These are phyloP conservation scores for Antechinus stuartii DNA, from an alignment of 2,113 vertebrate species.

Conservation along the genomic window DNA sequence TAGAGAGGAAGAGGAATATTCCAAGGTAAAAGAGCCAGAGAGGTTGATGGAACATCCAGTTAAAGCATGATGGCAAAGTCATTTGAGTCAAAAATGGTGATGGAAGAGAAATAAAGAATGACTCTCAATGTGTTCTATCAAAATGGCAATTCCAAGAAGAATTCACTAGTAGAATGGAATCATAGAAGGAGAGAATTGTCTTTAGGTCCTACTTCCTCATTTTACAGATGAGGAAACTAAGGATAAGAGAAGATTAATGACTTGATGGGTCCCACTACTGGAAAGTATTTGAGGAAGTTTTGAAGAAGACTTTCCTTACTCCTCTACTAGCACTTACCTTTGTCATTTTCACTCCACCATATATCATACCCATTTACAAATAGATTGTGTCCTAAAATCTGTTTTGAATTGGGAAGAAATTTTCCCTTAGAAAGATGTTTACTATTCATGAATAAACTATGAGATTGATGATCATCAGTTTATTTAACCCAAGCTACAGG, in stretches of 20 bases:
- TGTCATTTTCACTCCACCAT: too few relatives aligned
- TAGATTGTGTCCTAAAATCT: not conserved
- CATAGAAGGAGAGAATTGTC: not conserved
- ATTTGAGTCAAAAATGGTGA: not conserved
- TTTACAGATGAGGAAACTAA: not conserved
- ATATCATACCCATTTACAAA: not conserved
- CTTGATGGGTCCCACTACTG: not conserved
- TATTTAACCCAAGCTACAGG: not conserved
- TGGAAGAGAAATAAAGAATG: not conserved
- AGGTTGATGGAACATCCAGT: not conserved
- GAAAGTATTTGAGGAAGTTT: too few relatives aligned
- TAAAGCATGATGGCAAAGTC: not conserved
- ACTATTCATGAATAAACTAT: not conserved
- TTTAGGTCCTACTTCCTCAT: not conserved
- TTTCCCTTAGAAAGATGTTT: not conserved
- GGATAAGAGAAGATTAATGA: not conserved
- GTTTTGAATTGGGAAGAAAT: not conserved
- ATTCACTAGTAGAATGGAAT: not conserved
- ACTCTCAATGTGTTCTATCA: not conserved
- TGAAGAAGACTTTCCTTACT: too few relatives aligned
- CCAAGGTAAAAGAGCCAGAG: not conserved
- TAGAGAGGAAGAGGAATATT: not conserved
- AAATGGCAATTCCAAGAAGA: not conserved
- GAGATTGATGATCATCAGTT: not conserved
- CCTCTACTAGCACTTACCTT: too few relatives aligned